Percentiles rank a stretch among this genome's conserved stretches.
phyloP scores from a whole-genome alignment of 2,113 vertebrate genomes.

The Limnothrissa miodon region DNA sequence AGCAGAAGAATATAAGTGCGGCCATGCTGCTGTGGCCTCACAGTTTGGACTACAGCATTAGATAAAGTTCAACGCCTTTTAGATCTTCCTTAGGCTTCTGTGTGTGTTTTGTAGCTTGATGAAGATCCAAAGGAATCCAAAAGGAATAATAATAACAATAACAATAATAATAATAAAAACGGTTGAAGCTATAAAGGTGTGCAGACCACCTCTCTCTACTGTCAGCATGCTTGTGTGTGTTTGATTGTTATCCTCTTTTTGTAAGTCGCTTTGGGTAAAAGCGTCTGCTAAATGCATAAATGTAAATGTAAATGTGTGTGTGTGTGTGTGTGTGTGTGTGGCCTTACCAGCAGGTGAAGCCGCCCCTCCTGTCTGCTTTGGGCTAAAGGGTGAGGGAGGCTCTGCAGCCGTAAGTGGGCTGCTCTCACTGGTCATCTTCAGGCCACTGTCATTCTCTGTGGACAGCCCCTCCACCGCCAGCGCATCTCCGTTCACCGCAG shows the following conservation, averaged over 20 bases:
- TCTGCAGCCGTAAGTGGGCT: constrained; percentile 70
- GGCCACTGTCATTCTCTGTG: constrained; percentile 67
- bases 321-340: neutral
- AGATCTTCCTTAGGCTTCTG: too few species aligned
- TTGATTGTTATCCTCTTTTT: too few species aligned
- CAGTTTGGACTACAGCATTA: neutral
- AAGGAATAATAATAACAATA: too few species aligned
- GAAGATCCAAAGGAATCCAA: too few species aligned
- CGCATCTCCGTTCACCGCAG: constrained; percentile 62
- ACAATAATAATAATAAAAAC: too few species aligned
- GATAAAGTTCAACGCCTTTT: too few species aligned
- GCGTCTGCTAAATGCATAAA: neutral
- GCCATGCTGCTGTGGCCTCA: too few species aligned
- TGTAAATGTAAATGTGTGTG: constrained; percentile 1
- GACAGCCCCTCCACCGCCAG: constrained; percentile 55
- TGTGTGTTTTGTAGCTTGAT: too few species aligned
- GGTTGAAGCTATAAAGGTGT: too few species aligned
- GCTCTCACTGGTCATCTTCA: constrained; percentile 72
- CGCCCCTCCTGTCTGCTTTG: constrained; percentile 69
- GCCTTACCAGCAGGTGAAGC: constrained; percentile 67
- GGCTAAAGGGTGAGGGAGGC: constrained; percentile 74
- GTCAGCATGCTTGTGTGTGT: too few species aligned
- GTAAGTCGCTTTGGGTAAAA: too few species aligned
- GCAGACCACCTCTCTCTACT: too few species aligned
- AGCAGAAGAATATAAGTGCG: neutral